These are phyloP conservation scores for Himalopsyche tibetana DNA, from an alignment of 2,888 invertebrate species.

Conservation along the genomic window DNA sequence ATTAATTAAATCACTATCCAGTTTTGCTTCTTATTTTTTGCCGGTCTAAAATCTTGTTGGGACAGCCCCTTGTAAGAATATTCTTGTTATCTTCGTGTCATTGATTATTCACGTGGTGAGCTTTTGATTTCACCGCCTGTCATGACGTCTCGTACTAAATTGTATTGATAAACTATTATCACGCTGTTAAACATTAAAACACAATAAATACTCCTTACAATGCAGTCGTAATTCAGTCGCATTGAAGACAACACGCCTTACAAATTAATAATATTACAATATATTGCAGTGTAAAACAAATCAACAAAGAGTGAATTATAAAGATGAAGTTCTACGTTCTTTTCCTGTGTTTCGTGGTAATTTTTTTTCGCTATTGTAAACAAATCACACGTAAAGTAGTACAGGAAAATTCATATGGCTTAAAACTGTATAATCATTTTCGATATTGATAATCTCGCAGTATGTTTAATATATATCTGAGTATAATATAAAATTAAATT, in stretches of 20 bases:
- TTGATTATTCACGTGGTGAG: background rate
- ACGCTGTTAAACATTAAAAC: slow-evolving; percentile 66
- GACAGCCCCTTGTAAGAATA: too few relatives aligned
- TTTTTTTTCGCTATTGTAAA: background rate
- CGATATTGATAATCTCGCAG: too few relatives aligned
- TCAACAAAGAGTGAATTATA: background rate
- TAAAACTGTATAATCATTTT: too few relatives aligned
- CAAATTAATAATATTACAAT: background rate
- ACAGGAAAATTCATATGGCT: too few relatives aligned
- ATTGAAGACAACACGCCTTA: slow-evolving; percentile 36
- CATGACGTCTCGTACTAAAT: slow-evolving; percentile 58
- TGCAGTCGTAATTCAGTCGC: slow-evolving; percentile 69
- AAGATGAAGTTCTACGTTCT: slow-evolving; percentile 6
- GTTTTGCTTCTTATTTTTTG: too few relatives aligned
- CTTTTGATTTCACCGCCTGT: slow-evolving; percentile 14
- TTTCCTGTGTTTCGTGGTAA: slow-evolving; percentile 23
- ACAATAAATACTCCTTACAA: slow-evolving; percentile 69
- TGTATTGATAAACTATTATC: slow-evolving; percentile 61
- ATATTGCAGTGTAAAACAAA: too few relatives aligned
- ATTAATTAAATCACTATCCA: too few relatives aligned
- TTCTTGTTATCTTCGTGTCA: too few relatives aligned
- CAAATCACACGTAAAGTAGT: too few relatives aligned
- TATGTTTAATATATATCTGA: too few relatives aligned
- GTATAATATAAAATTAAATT: too few relatives aligned
- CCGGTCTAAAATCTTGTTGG: too few relatives aligned